Evolutionary conservation across 2,888 invertebrate species (phyloP).

Genomic region (Psylliodes chrysocephalus): DNA sequence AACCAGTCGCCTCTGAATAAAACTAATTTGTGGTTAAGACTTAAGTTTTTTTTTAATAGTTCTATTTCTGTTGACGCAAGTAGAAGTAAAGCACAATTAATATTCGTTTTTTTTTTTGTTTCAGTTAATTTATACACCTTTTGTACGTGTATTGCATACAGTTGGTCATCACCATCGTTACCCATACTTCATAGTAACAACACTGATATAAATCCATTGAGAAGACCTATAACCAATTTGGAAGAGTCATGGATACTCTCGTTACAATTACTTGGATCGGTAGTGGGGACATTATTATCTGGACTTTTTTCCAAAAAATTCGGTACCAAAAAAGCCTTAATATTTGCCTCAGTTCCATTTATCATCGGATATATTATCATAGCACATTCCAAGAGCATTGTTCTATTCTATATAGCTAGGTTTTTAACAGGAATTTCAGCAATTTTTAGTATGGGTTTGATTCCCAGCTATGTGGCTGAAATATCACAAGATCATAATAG

Average conservation of each 20-base stretch:
- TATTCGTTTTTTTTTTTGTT: not conserved
- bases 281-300: not conserved
- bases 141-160: too few species aligned
- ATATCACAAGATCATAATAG: not conserved
- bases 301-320: not conserved
- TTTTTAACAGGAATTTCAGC: not conserved
- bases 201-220: not conserved
- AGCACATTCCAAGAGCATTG: not conserved
- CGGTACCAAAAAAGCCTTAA: not conserved
- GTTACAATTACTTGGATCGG: not conserved
- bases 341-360: not conserved
- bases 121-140: not conserved
- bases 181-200: not conserved
- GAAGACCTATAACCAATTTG: not conserved
- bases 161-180: not conserved
- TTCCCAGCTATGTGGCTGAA: not conserved
- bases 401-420: not conserved
- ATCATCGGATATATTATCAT: not conserved
- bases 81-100: too few species aligned
- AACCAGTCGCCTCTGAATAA: slow-evolving; percentile 66
- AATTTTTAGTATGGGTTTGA: not conserved
- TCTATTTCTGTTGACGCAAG: slow-evolving; percentile 77
- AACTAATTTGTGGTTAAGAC: slow-evolving; percentile 67
- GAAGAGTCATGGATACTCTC: slow-evolving; percentile 4
- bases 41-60: slow-evolving; percentile 75